Conservation (phyloP, 2,797 vertebrate genomes). For the Rallus crepitans region DNA sequence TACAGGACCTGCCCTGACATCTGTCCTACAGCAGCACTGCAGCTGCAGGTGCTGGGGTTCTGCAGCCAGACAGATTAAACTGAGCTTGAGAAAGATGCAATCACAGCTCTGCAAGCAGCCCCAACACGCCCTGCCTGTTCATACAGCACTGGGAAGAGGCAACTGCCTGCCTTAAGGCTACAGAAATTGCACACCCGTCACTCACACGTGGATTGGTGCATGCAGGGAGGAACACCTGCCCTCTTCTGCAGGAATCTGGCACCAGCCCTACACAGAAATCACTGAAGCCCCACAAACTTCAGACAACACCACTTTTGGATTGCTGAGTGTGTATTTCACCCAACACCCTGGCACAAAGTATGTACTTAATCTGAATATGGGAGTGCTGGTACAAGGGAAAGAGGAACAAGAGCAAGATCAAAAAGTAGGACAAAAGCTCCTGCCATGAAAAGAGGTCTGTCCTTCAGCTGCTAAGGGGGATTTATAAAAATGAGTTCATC, state of each 20-base stretch:
- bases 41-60: neutral
- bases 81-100: neutral
- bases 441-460: neutral
- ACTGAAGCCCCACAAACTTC: neutral
- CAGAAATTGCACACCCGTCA: rapidly evolving
- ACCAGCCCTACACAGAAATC: neutral
- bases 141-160: neutral
- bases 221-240: neutral
- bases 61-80: neutral
- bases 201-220: neutral
- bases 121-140: neutral
- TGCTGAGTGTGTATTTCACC: neutral
- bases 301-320: neutral
- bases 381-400: neutral
- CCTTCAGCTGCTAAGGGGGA: slow-evolving; percentile 12
- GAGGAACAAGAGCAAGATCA: neutral
- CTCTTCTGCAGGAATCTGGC: neutral
- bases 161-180: neutral
- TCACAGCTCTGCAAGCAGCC: neutral
- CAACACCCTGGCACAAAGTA: neutral
- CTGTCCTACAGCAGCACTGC: neutral
- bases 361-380: neutral
- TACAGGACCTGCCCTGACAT: neutral
- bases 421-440: slow-evolving; percentile 38
- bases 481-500: neutral